A percentile compares a stretch with the other conserved stretches of the same genome.
Evolutionary conservation across 2,113 vertebrate species (phyloP).

Genomic region (Alligator sinensis): DNA sequence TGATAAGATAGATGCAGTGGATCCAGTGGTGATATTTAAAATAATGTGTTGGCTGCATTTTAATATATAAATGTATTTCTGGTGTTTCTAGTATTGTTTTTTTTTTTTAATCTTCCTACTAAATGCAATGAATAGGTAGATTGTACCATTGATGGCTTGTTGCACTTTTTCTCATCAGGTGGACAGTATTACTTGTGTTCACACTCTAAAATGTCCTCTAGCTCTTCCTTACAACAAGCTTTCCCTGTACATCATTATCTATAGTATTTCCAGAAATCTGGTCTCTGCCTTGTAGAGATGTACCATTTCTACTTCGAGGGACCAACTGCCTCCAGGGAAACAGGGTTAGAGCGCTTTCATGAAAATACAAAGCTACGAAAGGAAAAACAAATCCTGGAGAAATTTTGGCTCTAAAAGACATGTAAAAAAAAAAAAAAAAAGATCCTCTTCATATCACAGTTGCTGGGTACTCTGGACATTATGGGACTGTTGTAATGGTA

Average conservation of each 20-base stretch:
- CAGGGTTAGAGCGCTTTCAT: neutral
- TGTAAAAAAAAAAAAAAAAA: neutral
- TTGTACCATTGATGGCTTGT: neutral
- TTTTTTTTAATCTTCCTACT: neutral
- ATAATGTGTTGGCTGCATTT: neutral
- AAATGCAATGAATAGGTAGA: neutral
- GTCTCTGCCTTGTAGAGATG: neutral
- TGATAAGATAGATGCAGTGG: neutral
- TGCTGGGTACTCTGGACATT: neutral
- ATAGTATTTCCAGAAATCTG: neutral
- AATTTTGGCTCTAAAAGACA: neutral
- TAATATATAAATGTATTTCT: neutral
- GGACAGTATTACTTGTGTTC: neutral
- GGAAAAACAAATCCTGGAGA: neutral
- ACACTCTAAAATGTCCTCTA: neutral
- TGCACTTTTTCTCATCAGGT: neutral
- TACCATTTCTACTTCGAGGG: neutral
- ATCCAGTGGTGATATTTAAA: neutral
- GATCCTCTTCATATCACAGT: neutral
- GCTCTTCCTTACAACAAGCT: neutral
- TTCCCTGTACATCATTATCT: neutral
- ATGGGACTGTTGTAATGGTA: neutral
- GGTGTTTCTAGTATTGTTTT: neutral
- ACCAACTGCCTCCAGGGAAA: neutral
- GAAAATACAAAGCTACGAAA: neutral